Evolutionary conservation across 1,140 invertebrate species (phyloP).

Genomic region (Neuroterus valhalla): DNA sequence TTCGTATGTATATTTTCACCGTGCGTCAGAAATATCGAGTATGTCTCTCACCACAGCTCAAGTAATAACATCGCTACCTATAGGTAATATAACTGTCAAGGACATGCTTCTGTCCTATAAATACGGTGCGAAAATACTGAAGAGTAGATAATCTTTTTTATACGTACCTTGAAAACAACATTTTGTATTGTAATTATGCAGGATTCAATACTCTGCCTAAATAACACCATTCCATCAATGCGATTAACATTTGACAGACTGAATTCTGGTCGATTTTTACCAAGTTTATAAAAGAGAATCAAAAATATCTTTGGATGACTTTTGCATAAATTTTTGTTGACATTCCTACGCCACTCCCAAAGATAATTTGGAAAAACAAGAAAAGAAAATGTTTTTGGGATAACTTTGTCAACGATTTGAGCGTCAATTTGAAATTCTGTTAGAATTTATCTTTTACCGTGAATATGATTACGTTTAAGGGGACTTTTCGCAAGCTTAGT

Average conservation of each 20-base stretch:
- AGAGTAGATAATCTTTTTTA: conserved; percentile 14
- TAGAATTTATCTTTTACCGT: too few relatives aligned
- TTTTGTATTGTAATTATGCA: background rate
- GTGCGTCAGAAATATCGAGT: conserved; percentile 7
- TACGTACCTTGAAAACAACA: background rate
- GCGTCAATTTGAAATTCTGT: too few relatives aligned
- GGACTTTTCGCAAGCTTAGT: too few relatives aligned
- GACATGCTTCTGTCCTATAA: background rate
- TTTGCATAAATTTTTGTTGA: too few relatives aligned
- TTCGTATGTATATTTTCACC: conserved; percentile 21
- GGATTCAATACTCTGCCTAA: background rate
- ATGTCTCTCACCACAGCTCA: conserved; percentile 20
- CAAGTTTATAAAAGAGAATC: too few relatives aligned
- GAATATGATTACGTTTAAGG: too few relatives aligned
- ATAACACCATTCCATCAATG: background rate
- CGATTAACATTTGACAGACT: background rate
- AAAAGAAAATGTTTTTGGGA: too few relatives aligned
- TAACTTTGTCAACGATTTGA: too few relatives aligned
- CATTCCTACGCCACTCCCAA: too few relatives aligned
- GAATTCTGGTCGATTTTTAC: background rate
- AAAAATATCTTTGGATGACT: too few relatives aligned
- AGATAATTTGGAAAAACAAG: too few relatives aligned
- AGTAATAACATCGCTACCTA: conserved; percentile 2
- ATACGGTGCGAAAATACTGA: background rate
- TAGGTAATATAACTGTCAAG: background rate